These are phyloP conservation scores for Prunella himalayana DNA, from an alignment of 2,113 vertebrate species.

Conservation along the genomic window DNA sequence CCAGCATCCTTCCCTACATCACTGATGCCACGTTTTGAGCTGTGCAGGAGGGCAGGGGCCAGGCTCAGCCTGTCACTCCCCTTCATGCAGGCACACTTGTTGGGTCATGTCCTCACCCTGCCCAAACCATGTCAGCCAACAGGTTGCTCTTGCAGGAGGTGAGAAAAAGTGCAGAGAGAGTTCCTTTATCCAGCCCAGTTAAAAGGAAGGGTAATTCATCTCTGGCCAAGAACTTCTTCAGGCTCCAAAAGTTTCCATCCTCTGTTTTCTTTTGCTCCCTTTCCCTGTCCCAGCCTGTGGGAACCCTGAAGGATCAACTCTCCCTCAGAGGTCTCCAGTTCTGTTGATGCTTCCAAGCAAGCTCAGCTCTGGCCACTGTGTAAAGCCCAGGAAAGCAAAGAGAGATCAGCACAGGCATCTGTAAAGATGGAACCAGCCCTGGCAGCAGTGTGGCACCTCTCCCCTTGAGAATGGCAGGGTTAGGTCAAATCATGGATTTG, in stretches of 20 bases:
- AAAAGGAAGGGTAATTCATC: not conserved
- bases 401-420: not conserved
- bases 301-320: not conserved
- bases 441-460: not conserved
- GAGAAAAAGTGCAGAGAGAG: not conserved
- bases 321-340: not conserved
- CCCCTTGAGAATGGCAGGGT: not conserved
- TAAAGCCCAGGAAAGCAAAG: not conserved
- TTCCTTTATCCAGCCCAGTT: not conserved
- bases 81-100: rapidly evolving
- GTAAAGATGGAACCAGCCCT: not conserved
- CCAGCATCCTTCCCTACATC: rapidly evolving
- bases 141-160: not conserved
- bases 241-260: not conserved
- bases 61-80: not conserved
- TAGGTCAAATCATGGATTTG: not conserved
- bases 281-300: not conserved
- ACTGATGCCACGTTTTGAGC: rapidly evolving
- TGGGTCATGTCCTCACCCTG: not conserved
- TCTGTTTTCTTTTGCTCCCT: not conserved
- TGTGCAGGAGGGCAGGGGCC: not conserved
- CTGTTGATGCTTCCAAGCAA: not conserved
- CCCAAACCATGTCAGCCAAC: not conserved
- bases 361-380: rapidly evolving
- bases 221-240: not conserved